Percentiles rank a stretch among this genome's conserved stretches.
Conservation (phyloP, 2,113 vertebrate species). For the Grammomys dolichurus region DNA sequence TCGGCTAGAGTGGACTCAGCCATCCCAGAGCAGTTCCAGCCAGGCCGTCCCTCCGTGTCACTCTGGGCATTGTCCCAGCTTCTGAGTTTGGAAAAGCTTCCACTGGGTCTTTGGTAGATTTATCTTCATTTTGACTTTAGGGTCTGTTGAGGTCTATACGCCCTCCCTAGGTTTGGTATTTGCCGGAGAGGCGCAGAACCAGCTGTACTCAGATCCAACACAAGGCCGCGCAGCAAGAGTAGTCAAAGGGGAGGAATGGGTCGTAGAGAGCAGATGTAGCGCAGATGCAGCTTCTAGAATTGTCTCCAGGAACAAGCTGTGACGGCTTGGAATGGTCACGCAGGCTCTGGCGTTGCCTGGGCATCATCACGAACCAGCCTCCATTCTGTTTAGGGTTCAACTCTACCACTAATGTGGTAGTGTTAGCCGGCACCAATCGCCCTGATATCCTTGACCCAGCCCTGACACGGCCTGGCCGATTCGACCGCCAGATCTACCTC, state of each 20-base stretch:
- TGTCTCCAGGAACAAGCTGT: background rate
- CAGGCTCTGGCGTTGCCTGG: background rate
- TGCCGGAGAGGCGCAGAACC: background rate
- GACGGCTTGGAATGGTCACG: background rate
- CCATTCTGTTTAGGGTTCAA: constrained; percentile 87
- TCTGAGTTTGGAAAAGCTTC: background rate
- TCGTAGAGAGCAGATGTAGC: fast-evolving
- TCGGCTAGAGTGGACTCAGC: background rate
- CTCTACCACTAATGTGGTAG: constrained; percentile 87
- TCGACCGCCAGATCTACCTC: constrained; percentile 90
- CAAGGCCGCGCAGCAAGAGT: too few relatives aligned
- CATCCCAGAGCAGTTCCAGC: background rate
- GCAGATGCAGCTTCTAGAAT: background rate
- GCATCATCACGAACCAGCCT: background rate
- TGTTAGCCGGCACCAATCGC: constrained; percentile 90
- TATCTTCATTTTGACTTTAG: background rate
- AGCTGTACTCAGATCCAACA: background rate
- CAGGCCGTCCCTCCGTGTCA: fast-evolving
- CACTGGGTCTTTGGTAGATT: background rate
- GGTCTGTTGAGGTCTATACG: background rate
- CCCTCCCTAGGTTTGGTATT: background rate
- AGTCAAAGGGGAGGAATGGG: background rate
- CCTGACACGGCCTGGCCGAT: constrained; percentile 88
- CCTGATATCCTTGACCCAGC: constrained; percentile 89
- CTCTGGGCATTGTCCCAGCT: background rate